These are phyloP conservation scores for Strix uralensis DNA, from an alignment of 2,113 vertebrate species.

Conservation along the genomic window DNA sequence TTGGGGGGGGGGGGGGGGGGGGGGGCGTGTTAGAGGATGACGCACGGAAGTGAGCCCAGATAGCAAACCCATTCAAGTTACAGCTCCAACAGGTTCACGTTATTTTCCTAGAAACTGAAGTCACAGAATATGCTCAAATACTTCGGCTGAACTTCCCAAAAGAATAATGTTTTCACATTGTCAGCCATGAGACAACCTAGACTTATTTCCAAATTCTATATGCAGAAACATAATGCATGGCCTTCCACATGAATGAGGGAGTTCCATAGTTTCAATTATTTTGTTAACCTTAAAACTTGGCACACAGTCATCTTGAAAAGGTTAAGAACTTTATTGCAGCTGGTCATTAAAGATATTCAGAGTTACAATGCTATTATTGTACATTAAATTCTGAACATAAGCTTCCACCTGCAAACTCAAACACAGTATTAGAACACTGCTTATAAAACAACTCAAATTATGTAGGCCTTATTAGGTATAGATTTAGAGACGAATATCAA, in stretches of 20 bases:
- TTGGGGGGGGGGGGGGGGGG: no score
- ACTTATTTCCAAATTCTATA: background rate
- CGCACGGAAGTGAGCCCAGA: background rate
- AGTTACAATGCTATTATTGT: background rate
- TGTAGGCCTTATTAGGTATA: background rate
- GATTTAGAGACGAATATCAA: background rate
- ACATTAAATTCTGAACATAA: background rate
- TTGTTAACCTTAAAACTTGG: background rate
- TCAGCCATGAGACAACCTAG: background rate
- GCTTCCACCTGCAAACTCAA: background rate
- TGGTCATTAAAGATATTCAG: background rate
- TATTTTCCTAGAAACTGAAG: background rate
- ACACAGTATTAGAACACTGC: background rate
- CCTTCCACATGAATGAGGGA: background rate
- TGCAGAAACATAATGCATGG: background rate
- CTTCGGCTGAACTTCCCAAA: background rate
- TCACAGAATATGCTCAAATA: background rate
- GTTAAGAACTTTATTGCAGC: background rate
- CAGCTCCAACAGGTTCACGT: background rate
- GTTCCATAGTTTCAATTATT: background rate
- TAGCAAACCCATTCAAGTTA: background rate
- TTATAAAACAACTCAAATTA: background rate
- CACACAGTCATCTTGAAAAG: background rate
- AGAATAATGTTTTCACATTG: background rate
- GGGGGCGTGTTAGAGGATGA: background rate